Evolutionary conservation across 2,888 invertebrate genomes (phyloP), one percentile per base, ranked within the genome.

Genomic region (Ectemnius cavifrons): DNA sequence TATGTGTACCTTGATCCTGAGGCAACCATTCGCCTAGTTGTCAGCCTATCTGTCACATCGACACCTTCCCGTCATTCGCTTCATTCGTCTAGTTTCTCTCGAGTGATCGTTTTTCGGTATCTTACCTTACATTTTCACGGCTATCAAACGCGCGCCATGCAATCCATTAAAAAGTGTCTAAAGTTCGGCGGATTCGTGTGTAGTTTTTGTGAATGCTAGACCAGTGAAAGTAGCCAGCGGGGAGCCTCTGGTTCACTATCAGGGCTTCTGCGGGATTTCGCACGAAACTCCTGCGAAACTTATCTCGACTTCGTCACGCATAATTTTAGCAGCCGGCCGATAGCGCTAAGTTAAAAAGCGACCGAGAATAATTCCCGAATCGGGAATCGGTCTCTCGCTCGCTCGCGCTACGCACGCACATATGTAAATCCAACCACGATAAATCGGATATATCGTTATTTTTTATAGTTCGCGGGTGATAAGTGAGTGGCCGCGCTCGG

Each of bases 311-410:
- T 83, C 78, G 83, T 83, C 83, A 83, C 73, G 77, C 62, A 68
- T 83, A 83, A 83, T 81, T 83, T 83, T 83, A 83, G 83, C 81
- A 70, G 73, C 2, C 57, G 49, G 16, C 72, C 75, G 82, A 82
- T 82, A 83, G 77, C 81, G 65, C 8, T 11, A 62, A 67, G 23
- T 65, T 65, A 72, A 77, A 80, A 73, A 74, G 59, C 71, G 37
- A 11, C 67, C 69, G 66, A 67, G 66, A 80, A 71, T 72, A 65
- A 67, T 73, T 71, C 75, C 71, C 70, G 65, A 67, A 73, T 74
- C 66, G 61, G 47, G 20, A 18, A 23, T 59, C 47, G 46, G 16
- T 46, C 74, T 70, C 23, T 23, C 62, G 46, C 52, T 46, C 74
- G 74, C 23, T 23, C 62, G 46, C 52, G 52, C 16, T 52, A 23